phyloP scores from a whole-genome alignment of 2,797 vertebrate species.

The Champsocephalus gunnari region DNA sequence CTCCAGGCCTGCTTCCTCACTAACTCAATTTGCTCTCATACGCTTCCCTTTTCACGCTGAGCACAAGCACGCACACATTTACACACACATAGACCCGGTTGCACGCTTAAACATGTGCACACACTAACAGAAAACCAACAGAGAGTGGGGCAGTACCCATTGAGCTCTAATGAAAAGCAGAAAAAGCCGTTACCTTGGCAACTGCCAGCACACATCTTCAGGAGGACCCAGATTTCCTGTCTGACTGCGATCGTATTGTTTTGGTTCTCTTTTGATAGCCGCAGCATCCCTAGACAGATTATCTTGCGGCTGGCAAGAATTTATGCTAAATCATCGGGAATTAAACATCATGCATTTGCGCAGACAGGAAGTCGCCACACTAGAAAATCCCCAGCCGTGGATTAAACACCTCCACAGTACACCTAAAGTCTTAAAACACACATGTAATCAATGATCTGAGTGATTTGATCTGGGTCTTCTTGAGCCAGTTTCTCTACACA shows the following conservation, averaged over 20 bases:
- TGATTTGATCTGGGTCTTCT: constrained; percentile 41
- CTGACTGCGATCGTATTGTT: constrained; percentile 73
- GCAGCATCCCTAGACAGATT: constrained; percentile 72
- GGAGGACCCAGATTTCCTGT: constrained; percentile 80
- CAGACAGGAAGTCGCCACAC: constrained; percentile 29
- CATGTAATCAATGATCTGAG: constrained; percentile 30
- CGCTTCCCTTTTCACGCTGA: constrained; percentile 72
- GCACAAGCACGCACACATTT: constrained; percentile 17
- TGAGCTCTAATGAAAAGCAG: constrained; percentile 80
- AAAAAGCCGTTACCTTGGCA: constrained; percentile 80
- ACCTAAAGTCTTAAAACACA: constrained; percentile 23
- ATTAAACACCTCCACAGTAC: constrained; percentile 25
- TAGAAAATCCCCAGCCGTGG: constrained; percentile 27
- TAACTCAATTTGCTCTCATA: constrained; percentile 78
- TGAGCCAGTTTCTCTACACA: constrained; percentile 16
- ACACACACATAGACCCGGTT: constrained; percentile 7
- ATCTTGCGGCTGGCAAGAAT: constrained; percentile 66
- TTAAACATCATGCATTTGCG: constrained; percentile 49
- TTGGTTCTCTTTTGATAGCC: constrained; percentile 70
- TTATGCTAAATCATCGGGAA: constrained; percentile 66
- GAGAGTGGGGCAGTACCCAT: constrained; percentile 74
- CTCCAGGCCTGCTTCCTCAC: constrained; percentile 80
- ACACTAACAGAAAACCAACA: constrained; percentile 57
- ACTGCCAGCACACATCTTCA: constrained; percentile 78
- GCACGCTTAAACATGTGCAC: constrained; percentile 41